phyloP scores from a whole-genome alignment of 2,113 vertebrate species.

The Oryzias curvinotus region DNA sequence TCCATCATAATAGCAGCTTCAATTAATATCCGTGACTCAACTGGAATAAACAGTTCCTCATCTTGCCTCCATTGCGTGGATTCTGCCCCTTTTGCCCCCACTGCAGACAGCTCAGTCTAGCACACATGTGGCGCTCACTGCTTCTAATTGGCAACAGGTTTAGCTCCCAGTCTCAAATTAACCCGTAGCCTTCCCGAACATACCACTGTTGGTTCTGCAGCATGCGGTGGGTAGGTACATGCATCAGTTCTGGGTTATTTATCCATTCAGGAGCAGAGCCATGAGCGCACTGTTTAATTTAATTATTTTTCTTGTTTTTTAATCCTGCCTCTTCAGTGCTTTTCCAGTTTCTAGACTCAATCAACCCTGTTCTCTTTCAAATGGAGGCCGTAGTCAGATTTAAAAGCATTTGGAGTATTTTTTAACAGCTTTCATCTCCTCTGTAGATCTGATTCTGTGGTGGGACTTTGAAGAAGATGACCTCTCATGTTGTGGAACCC shows the following conservation, averaged over 20 bases:
- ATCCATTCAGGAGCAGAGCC: neutral
- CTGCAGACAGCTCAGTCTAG: slow-evolving; percentile 51
- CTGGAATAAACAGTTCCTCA: neutral
- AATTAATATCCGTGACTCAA: neutral
- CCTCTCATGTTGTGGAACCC: slow-evolving; percentile 17
- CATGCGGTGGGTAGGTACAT: slow-evolving; percentile 52
- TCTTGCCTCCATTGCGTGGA: slow-evolving; percentile 36
- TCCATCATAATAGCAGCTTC: neutral
- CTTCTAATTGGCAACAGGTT: slow-evolving; percentile 82
- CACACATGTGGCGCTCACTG: slow-evolving; percentile 73
- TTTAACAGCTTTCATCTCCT: slow-evolving; percentile 17
- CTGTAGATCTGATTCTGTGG: slow-evolving; percentile 10
- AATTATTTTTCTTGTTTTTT: neutral
- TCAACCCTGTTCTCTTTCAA: slow-evolving; percentile 20
- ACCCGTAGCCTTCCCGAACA: slow-evolving; percentile 74
- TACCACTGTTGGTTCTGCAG: slow-evolving; percentile 41
- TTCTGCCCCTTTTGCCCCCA: slow-evolving; percentile 58
- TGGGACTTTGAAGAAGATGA: slow-evolving; percentile 16
- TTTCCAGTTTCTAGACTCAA: slow-evolving; percentile 16
- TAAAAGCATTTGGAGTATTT: slow-evolving; percentile 2
- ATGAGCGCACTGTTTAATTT: neutral
- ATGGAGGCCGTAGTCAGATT: slow-evolving; percentile 3
- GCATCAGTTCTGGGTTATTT: slow-evolving; percentile 30
- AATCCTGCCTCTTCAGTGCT: neutral
- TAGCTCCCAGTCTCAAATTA: slow-evolving; percentile 74